Evolutionary conservation across 2,888 invertebrate species (phyloP), one percentile per base, ranked within the genome.

Genomic region (Uloborus plumipes): DNA sequence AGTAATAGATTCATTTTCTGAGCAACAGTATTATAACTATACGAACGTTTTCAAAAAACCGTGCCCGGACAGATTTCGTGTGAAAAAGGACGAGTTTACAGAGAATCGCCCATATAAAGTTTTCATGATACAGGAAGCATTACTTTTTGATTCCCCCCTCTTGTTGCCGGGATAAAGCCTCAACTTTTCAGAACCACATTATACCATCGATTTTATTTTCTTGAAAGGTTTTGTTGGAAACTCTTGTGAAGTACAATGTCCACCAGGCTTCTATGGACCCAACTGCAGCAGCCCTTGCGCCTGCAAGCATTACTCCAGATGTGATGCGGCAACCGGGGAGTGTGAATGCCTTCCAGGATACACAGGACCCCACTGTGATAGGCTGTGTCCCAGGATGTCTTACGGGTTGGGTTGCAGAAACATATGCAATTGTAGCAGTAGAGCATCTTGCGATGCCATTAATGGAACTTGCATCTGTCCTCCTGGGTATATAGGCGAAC

Each of bases 301-400:
- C 1, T 80, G 80, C 49, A 31, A 18, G 13, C 49, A 78, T 22
- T 64, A 51, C 1, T 50, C 53, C 2, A 66, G 62, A 7, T 79
- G 78, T 66, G 67, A 80, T n/a, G 11, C 9, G 6, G 20, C 22
- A 4, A 72, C 71, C 0, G 78, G 78, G 11, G 31, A 31, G 2
- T 80, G 80, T 47, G 58, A 70, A 16, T 80, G 80, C n/a, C 62
- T 64, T 50, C 20, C 77, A 22, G 71, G 85, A 49, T 71, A 67
- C n/a, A 73, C 72, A 15, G 79, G 79, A 83, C 96, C 95, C 31
- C 93, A 90, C 87, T 97, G 84, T 50, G 85, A 84, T n/a, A 65
- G 72, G 16, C 58, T 78, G 18, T 85, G 85, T 31, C 59, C 84
- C 0, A 55, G 67, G n/a, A 39, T 66, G 39, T 75, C 76, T 51